Evolutionary conservation across 2,888 invertebrate genomes (phyloP).

Genomic region (Drosophila diplacantha): DNA sequence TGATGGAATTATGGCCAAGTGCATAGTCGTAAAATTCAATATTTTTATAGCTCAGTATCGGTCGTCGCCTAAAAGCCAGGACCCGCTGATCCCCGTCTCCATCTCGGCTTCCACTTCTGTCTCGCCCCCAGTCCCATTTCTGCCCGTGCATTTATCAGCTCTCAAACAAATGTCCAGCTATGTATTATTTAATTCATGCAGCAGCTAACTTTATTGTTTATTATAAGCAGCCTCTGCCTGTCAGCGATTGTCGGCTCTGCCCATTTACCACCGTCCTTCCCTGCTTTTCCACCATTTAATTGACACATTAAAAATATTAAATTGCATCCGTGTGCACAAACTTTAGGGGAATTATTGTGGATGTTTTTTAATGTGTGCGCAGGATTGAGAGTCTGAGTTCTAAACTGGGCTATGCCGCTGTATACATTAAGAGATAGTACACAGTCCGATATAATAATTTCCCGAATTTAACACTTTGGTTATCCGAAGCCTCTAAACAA

Average conservation of each 20-base stretch:
- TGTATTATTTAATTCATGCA: conserved; percentile 62
- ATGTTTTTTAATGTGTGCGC: conserved; percentile 2
- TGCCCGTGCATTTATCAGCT: conserved; percentile 49
- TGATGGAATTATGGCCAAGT: conserved; percentile 66
- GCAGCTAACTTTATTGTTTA: conserved; percentile 55
- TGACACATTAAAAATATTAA: conserved; percentile 73
- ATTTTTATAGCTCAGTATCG: conserved; percentile 62
- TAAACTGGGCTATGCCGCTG: background rate
- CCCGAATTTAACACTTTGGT: background rate
- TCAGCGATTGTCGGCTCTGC: conserved; percentile 56
- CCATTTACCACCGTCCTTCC: background rate
- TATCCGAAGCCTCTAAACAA: background rate
- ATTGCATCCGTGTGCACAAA: conserved; percentile 64
- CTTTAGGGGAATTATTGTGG: conserved; percentile 12
- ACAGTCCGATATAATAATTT: background rate
- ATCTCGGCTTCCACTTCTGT: conserved; percentile 4
- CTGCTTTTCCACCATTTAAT: conserved; percentile 44
- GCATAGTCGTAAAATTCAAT: conserved; percentile 69
- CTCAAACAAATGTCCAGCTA: conserved; percentile 52
- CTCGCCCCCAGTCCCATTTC: background rate
- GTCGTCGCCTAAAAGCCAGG: conserved; percentile 18
- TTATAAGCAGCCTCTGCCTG: conserved; percentile 64
- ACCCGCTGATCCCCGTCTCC: background rate
- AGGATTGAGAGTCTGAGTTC: conserved; percentile 27
- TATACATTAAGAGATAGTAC: conserved; percentile 1